Evolutionary conservation across 2,113 vertebrate genomes (phyloP).

Genomic region (Nycticryphes semicollaris): DNA sequence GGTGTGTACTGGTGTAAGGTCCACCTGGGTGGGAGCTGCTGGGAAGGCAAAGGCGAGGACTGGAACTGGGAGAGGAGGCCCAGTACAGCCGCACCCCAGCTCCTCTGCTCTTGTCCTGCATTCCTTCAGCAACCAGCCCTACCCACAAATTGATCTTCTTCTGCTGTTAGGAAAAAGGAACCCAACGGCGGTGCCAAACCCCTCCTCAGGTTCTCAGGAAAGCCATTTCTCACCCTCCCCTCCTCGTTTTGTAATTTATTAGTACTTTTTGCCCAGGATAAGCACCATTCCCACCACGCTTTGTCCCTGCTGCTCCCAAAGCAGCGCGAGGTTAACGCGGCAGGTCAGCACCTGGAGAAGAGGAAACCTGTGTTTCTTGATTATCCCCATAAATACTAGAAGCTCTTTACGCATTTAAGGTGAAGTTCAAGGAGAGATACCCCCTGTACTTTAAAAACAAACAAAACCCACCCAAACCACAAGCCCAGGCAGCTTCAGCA

Average conservation of each 20-base stretch:
- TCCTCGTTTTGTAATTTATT: not conserved
- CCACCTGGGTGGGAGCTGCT: accelerated
- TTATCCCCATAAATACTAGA: not conserved
- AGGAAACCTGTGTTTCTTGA: not conserved
- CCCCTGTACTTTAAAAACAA: not conserved
- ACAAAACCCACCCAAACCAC: no score
- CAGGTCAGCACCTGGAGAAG: not conserved
- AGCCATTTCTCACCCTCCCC: not conserved
- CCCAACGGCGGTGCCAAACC: not conserved
- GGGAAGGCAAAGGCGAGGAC: not conserved
- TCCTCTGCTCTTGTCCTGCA: not conserved
- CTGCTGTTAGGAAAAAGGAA: not conserved
- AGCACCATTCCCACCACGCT: not conserved
- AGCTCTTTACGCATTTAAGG: not conserved
- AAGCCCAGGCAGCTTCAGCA: not conserved
- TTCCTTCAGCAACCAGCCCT: constrained; percentile 27
- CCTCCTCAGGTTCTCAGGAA: not conserved
- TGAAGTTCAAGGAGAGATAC: not conserved
- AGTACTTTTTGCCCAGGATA: not conserved
- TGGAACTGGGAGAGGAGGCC: accelerated
- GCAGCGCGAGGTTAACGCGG: not conserved
- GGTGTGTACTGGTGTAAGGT: not conserved
- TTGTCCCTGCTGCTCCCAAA: not conserved
- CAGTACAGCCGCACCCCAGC: not conserved
- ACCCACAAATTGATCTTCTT: not conserved